Evolutionary conservation across 2,888 invertebrate genomes (phyloP).

Genomic region (Clostera curtula): DNA sequence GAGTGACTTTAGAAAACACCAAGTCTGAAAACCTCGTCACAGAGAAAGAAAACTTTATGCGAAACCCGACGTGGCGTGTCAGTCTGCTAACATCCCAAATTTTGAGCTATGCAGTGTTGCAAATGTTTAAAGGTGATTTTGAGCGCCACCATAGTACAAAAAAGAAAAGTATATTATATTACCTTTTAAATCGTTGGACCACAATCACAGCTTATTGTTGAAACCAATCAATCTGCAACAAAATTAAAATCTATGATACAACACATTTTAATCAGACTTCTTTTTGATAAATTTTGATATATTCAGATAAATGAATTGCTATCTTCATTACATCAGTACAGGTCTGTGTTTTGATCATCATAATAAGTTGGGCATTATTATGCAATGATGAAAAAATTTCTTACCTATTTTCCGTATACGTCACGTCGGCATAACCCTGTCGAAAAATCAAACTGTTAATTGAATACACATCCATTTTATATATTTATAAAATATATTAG

Average conservation of each 20-base stretch:
- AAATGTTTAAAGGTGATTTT: not conserved
- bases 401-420: not conserved
- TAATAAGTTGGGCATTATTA: constrained; percentile 6
- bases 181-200: too few relatives aligned
- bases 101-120: not conserved
- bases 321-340: constrained; percentile 52
- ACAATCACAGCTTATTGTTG: too few relatives aligned
- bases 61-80: not conserved
- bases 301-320: constrained; percentile 19
- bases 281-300: not conserved
- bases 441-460: not conserved
- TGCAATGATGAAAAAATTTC: not conserved
- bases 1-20: not conserved
- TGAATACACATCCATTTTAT: not conserved
- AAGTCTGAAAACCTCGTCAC: too few relatives aligned
- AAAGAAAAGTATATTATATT: not conserved
- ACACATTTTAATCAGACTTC: too few relatives aligned
- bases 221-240: too few relatives aligned
- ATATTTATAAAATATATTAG: not conserved
- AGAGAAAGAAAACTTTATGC: not conserved
- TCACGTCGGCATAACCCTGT: not conserved
- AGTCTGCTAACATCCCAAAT: not conserved
- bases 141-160: not conserved
- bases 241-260: too few relatives aligned
- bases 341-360: constrained; percentile 49